These are phyloP conservation scores for Phaonia tiefii DNA, from an alignment of 2,888 invertebrate species.

Conservation along the genomic window DNA sequence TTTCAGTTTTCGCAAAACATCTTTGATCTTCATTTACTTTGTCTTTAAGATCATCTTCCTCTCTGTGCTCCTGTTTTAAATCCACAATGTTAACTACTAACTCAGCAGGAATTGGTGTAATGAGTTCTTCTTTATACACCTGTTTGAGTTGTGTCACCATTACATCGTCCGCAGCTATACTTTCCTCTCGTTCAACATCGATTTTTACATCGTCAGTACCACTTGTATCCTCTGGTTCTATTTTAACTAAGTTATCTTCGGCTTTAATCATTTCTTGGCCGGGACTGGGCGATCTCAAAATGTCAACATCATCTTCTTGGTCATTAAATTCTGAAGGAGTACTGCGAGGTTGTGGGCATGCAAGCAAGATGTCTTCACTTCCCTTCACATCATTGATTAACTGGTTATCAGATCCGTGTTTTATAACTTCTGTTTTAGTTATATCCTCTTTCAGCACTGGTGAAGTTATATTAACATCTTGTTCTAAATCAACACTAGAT, in stretches of 20 bases:
- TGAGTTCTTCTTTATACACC: conserved; percentile 54
- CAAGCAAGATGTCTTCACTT: background rate
- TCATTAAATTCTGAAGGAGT: conserved; percentile 65
- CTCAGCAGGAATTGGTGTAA: background rate
- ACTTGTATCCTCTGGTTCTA: conserved; percentile 79
- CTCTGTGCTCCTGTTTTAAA: conserved; percentile 37
- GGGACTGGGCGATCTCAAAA: conserved; percentile 78
- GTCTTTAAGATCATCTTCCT: background rate
- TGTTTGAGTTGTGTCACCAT: conserved; percentile 46
- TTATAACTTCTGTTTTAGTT: conserved; percentile 41
- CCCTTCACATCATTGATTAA: too few relatives aligned
- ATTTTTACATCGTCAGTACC: conserved; percentile 78
- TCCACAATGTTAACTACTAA: conserved; percentile 13
- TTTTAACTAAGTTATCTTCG: conserved; percentile 79
- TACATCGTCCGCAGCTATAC: conserved; percentile 71
- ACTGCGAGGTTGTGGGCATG: background rate
- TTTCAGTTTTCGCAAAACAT: background rate
- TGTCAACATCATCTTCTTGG: conserved; percentile 79
- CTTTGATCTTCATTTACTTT: background rate
- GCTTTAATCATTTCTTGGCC: conserved; percentile 77
- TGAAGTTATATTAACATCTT: conserved; percentile 39
- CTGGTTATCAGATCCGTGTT: conserved; percentile 45
- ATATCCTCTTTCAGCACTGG: background rate
- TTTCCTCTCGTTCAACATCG: conserved; percentile 79
- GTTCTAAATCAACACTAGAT: conserved; percentile 31